phyloP scores from a whole-genome alignment of 1,140 invertebrate species.

The Papilio glaucus region DNA sequence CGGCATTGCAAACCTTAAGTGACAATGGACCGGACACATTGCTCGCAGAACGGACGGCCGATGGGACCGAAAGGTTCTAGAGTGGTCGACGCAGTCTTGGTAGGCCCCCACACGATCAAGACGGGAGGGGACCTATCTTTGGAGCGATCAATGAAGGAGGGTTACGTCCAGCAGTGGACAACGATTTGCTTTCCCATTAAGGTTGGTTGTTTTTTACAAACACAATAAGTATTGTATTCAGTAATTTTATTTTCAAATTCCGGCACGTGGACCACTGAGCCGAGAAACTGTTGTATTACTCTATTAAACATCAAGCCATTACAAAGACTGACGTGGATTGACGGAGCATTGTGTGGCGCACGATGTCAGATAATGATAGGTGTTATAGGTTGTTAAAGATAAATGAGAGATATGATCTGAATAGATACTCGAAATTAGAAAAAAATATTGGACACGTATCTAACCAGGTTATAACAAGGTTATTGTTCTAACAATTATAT shows the following conservation, averaged over 20 bases:
- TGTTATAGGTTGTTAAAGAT: conserved; percentile 30
- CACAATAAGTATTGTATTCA: conserved; percentile 13
- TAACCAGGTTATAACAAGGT: not conserved
- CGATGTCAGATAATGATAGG: conserved; percentile 31
- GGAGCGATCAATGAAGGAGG: too few relatives aligned
- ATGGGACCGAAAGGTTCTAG: too few relatives aligned
- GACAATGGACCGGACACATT: too few relatives aligned
- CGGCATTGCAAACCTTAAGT: too few relatives aligned
- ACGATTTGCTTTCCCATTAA: too few relatives aligned
- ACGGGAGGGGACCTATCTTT: too few relatives aligned
- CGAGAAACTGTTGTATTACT: conserved; percentile 23
- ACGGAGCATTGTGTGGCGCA: conserved; percentile 23
- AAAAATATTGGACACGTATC: conserved; percentile 6
- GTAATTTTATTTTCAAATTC: conserved; percentile 14
- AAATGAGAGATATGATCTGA: conserved; percentile 29
- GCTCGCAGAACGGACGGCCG: too few relatives aligned
- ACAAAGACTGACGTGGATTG: conserved; percentile 37
- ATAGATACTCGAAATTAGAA: conserved; percentile 20
- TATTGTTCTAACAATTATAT: not conserved
- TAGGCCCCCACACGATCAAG: too few relatives aligned
- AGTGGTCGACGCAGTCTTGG: too few relatives aligned
- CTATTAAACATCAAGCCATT: not conserved
- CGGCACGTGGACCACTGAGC: conserved; percentile 27
- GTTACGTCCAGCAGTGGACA: too few relatives aligned
- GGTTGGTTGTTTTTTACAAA: too few relatives aligned